Conservation (phyloP, 1,140 invertebrate species). For the Bursaphelenchus mucronatus region DNA sequence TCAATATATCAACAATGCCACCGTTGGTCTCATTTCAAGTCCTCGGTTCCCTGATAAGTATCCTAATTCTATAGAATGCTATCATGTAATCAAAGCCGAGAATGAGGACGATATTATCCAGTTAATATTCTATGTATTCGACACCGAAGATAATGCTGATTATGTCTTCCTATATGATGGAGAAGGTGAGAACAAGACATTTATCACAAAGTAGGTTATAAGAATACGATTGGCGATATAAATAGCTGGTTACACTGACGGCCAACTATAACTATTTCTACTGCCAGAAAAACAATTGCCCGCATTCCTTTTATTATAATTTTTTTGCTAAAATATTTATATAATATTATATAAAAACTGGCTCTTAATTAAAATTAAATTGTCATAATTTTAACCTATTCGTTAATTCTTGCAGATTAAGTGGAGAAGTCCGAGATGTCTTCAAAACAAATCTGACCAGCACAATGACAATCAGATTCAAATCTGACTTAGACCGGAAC, state of each 20-base stretch:
- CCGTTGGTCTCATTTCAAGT: not conserved
- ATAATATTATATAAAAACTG: too few relatives aligned
- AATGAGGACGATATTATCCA: conserved; percentile 2
- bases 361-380: too few relatives aligned
- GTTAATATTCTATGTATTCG: conserved; percentile 15
- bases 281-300: too few relatives aligned
- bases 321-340: too few relatives aligned
- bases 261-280: too few relatives aligned
- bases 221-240: too few relatives aligned
- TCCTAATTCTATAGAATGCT: conserved; percentile 13
- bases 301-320: too few relatives aligned
- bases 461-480: conserved; percentile 11
- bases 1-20: conserved; percentile 1
- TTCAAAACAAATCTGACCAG: conserved; percentile 5
- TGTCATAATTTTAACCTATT: too few relatives aligned
- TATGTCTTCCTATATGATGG: conserved; percentile 12
- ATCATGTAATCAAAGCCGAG: conserved; percentile 10
- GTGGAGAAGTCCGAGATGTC: not conserved
- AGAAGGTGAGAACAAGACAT: not conserved
- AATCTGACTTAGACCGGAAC: conserved; percentile 2
- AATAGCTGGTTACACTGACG: too few relatives aligned
- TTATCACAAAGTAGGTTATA: not conserved
- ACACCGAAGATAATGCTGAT: conserved; percentile 8
- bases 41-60: conserved; percentile 10
- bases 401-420: too few relatives aligned